phyloP scores from a whole-genome alignment of 1,140 invertebrate species.

The Bathynomus jamesi region DNA sequence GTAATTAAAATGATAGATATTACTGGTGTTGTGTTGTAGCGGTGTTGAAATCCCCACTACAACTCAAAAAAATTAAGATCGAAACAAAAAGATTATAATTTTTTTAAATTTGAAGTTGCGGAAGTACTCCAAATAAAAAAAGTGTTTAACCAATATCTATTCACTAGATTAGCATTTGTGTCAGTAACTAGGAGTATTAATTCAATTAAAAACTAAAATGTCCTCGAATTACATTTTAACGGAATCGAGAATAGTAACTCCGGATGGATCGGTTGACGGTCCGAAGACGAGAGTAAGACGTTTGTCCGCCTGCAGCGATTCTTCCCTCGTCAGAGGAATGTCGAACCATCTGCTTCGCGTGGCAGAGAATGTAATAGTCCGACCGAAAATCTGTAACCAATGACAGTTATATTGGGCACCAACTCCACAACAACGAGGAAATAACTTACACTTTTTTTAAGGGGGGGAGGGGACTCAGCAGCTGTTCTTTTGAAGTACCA shows the following conservation, averaged over 20 bases:
- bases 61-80: too few relatives aligned
- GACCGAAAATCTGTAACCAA: conserved; percentile 74
- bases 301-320: conserved; percentile 87
- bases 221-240: conserved; percentile 80
- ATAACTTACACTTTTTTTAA: too few relatives aligned
- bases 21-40: background rate
- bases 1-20: conserved; percentile 3
- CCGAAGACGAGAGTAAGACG: conserved; percentile 83
- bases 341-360: conserved; percentile 86
- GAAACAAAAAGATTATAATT: too few relatives aligned
- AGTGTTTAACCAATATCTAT: too few relatives aligned
- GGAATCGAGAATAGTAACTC: conserved; percentile 85
- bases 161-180: too few relatives aligned
- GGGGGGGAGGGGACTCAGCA: too few relatives aligned
- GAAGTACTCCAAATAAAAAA: too few relatives aligned
- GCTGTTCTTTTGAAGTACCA: too few relatives aligned
- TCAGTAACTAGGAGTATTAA: too few relatives aligned
- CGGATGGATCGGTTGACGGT: conserved; percentile 72
- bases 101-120: too few relatives aligned
- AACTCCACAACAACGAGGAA: too few relatives aligned
- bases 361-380: conserved; percentile 65
- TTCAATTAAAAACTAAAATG: too few relatives aligned
- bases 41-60: background rate
- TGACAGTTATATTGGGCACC: conserved; percentile 15
- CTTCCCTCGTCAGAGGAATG: conserved; percentile 85